These are phyloP conservation scores for Drosophila hydei DNA, from an alignment of 1,140 invertebrate genomes.

Conservation along the genomic window DNA sequence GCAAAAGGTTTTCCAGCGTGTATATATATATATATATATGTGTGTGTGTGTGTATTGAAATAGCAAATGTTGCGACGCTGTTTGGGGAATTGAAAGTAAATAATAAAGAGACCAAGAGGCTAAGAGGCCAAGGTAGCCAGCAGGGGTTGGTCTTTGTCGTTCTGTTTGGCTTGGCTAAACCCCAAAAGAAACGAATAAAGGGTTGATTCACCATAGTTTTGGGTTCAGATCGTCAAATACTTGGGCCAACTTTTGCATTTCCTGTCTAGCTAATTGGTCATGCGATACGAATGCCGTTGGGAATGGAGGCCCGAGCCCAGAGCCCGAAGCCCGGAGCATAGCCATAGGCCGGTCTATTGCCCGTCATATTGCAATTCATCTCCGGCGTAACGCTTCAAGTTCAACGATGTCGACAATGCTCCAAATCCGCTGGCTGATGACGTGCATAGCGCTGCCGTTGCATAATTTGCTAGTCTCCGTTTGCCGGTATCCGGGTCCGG, in stretches of 20 bases:
- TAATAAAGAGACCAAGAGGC: constrained; percentile 34
- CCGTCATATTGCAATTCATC: constrained; percentile 20
- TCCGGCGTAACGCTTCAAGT: constrained; percentile 20
- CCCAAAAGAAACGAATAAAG: constrained; percentile 12
- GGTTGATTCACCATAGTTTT: constrained; percentile 35
- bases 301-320: not conserved
- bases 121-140: not conserved
- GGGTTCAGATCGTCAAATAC: constrained; percentile 31
- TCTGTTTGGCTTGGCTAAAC: constrained; percentile 5
- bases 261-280: constrained; percentile 65
- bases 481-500: not conserved
- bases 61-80: constrained; percentile 65
- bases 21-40: constrained; percentile 3
- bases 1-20: constrained; percentile 31
- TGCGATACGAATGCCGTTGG: constrained; percentile 48
- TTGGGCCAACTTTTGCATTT: constrained; percentile 32
- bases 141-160: too few relatives aligned
- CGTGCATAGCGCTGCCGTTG: constrained; percentile 13
- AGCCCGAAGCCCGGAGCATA: too few relatives aligned
- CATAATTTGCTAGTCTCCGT: constrained; percentile 37
- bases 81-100: constrained; percentile 77
- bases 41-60: constrained; percentile 30
- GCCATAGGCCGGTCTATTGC: too few relatives aligned
- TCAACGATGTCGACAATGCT: constrained; percentile 33
- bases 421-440: constrained; percentile 12